Evolutionary conservation across 2,888 invertebrate species (phyloP).

Genomic region (Callosobruchus maculatus): DNA sequence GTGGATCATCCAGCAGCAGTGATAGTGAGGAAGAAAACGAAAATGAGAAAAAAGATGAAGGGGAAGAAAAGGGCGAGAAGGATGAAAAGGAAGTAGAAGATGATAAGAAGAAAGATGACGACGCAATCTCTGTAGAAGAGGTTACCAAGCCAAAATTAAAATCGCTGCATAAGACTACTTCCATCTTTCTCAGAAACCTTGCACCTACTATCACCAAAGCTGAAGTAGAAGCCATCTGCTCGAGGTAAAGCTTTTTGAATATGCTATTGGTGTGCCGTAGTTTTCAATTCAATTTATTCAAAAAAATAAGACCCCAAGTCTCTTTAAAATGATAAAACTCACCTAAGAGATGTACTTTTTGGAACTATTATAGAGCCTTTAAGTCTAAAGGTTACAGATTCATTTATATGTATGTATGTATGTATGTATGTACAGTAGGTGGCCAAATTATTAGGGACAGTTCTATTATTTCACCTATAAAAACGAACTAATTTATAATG

Average conservation of each 20-base stretch:
- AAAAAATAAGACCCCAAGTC: too few species aligned
- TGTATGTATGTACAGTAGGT: too few species aligned
- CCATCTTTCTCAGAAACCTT: slow-evolving; percentile 93
- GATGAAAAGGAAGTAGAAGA: slow-evolving; percentile 40
- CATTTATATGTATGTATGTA: too few species aligned
- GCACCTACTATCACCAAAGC: slow-evolving; percentile 94
- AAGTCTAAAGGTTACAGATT: too few species aligned
- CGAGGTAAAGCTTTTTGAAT: slow-evolving; percentile 19
- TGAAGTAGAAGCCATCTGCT: slow-evolving; percentile 85
- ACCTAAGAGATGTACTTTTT: too few species aligned
- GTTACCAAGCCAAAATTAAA: slow-evolving; percentile 56
- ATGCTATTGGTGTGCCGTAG: too few species aligned
- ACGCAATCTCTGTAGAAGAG: slow-evolving; percentile 45
- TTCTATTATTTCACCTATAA: too few species aligned
- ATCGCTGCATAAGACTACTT: slow-evolving; percentile 91
- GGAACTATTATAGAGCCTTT: too few species aligned
- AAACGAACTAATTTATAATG: too few species aligned
- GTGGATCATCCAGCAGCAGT: slow-evolving; percentile 50
- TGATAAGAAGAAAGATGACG: slow-evolving; percentile 33
- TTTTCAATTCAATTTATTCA: too few species aligned
- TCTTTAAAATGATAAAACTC: too few species aligned
- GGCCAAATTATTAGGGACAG: too few species aligned
- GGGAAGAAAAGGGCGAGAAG: slow-evolving; percentile 38
- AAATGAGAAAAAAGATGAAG: slow-evolving; percentile 45
- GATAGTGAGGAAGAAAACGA: slow-evolving; percentile 42